Base-by-base conservation (phyloP, 2,797 vertebrate genomes). In the Holocentrus rufus region DNA sequence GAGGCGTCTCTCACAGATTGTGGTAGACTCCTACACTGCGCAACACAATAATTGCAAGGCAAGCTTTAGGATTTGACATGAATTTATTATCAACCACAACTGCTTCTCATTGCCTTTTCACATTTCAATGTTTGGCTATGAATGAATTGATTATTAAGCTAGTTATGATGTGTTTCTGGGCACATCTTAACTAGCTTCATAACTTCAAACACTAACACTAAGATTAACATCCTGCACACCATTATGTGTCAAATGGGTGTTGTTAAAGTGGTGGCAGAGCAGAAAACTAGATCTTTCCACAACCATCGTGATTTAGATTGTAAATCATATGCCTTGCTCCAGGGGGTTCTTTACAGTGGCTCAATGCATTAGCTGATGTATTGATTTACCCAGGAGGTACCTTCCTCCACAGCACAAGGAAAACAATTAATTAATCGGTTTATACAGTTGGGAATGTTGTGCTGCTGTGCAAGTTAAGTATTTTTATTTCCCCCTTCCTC, bases 351-450 rank as follows among this genome's bases (percentile, higher is more conserved):
- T 46, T 46, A 46, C 44, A 46, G 5, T 17, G 5, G 44, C 44
- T 17, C 44, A 46, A 46, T 46, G 15, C 44, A 46, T 46, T 46
- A 17, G 44, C 44, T 55, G 52, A 56, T 67, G 15, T 50, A 50
- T 67, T 59, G 36, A 52, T 55, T 31, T 60, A 55, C 23, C 62
- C 56, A 31, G 18, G 31, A 53, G 25, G n/a, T 42, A 67, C 6
- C 39, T 49, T 36, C 18, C 27, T 52, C n/a, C 55, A 25, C 52
- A 23, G 44, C 23, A 3, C 27, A 53, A 56, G 27, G 20, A 42
- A 7, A 53, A 18, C n/a, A 47, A 27, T 6, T 39, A 60, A 60
- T 65, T 57, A 27, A 53, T 54, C 44, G 0, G 1, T 68, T 64
- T 27, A 46, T 46, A 46, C 15, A 46, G 44, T 17, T 46, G 15